A percentile compares a stretch with the other conserved stretches of the same genome.
Evolutionary conservation across 2,113 vertebrate genomes (phyloP).

Genomic region (Peromyscus maniculatus): DNA sequence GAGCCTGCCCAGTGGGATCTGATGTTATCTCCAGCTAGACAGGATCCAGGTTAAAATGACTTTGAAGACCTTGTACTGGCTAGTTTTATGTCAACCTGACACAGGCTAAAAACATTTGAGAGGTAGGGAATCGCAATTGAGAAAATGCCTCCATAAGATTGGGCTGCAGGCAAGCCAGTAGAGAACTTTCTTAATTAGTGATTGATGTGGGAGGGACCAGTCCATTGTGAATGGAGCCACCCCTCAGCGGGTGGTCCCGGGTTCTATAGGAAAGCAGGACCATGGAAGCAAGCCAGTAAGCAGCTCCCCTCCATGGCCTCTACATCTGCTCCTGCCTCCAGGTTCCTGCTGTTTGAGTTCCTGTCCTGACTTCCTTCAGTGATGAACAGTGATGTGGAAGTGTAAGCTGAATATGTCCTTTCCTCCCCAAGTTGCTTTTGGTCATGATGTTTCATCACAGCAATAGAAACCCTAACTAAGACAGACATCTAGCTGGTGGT

Average conservation of each 20-base stretch:
- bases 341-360: neutral
- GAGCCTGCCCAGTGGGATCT: neutral
- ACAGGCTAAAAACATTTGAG: neutral
- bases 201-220: neutral
- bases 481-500: neutral
- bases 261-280: neutral
- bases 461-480: neutral
- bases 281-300: neutral
- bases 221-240: neutral
- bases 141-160: neutral
- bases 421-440: neutral
- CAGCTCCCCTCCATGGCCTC: neutral
- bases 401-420: neutral
- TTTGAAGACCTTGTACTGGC: neutral
- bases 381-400: neutral
- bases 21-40: neutral
- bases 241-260: neutral
- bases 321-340: neutral
- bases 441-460: neutral
- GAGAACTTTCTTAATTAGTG: neutral
- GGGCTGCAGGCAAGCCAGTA: neutral
- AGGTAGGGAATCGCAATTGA: neutral
- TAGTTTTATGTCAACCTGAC: neutral
- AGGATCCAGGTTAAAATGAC: neutral
- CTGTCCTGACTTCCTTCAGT: neutral